Conservation (phyloP, 1,140 invertebrate genomes). For the Leptestheria dahalacensis region DNA sequence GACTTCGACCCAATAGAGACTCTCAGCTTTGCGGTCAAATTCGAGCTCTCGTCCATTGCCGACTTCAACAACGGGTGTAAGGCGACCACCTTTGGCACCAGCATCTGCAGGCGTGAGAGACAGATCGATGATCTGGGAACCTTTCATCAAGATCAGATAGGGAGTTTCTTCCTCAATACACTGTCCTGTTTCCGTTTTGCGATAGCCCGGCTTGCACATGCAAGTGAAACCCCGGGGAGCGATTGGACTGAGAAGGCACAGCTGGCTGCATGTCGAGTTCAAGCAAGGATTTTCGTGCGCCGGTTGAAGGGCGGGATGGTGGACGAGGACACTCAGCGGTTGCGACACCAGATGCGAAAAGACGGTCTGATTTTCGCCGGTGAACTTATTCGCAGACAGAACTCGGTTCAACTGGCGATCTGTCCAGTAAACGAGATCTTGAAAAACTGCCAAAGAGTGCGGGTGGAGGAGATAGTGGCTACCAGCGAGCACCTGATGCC, state of each 20-base stretch:
- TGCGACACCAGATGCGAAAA: conserved; percentile 88
- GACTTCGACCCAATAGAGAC: conserved; percentile 70
- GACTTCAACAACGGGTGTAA: conserved; percentile 80
- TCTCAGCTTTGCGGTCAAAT: conserved; percentile 69
- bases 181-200: conserved; percentile 41
- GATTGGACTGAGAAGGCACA: conserved; percentile 64
- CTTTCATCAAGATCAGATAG: conserved; percentile 80
- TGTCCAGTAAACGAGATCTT: conserved; percentile 92
- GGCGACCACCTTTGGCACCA: conserved; percentile 45
- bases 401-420: conserved; percentile 74
- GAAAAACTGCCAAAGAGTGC: conserved; percentile 82
- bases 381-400: conserved; percentile 77
- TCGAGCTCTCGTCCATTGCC: conserved; percentile 78
- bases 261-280: conserved; percentile 63
- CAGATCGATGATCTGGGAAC: conserved; percentile 72
- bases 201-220: conserved; percentile 79
- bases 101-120: conserved; percentile 50
- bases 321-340: conserved; percentile 83
- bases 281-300: conserved; percentile 65
- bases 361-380: conserved; percentile 76
- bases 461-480: conserved; percentile 88
- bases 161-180: conserved; percentile 72
- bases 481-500: conserved; percentile 70
- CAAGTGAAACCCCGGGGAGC: conserved; percentile 45
- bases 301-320: conserved; percentile 85